Evolutionary conservation across 2,797 vertebrate genomes (phyloP), one percentile per base, ranked within the genome.

Genomic region (Sandelia bainsii): DNA sequence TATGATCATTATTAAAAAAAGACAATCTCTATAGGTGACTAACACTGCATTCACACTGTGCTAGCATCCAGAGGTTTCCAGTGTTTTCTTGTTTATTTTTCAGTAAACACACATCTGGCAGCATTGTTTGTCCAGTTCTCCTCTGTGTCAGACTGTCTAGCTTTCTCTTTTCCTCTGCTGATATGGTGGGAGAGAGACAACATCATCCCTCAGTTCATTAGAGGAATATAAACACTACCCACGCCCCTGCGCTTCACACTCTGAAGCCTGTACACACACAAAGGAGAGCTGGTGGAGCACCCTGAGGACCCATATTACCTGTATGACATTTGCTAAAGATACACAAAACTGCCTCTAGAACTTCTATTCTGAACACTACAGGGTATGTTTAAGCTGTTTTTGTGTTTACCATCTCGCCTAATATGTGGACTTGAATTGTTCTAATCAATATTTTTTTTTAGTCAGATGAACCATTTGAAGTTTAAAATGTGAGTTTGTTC

Each of bases 181-280:
- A 79, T 62, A 69, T 40, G 59, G 48, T 69, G 57, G 20, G 1
- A 69, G 73, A 73, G 60, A 77, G 74, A 85, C 40, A 69, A 63
- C 70, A 74, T 87, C 81, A 67, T 87, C 71, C 83, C 79, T 86
- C 82, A 84, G 82, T 89, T 92, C 81, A 89, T 90, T 89, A 86
- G 79, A 81, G 66, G 70, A 81, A 86, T 54, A 89, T 82, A 92
- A 92, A 92, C 87, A 89, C 48, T 62, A 44, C 68, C 62, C 54
- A 29, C 67, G 84, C 87, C 89, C 87, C 59, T 42, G 69, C 80
- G 87, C 54, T 69, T 84, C 40, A 64, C 78, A 79, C 51, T 80
- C 82, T 73, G 25, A 69, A 65, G 73, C 64, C 64, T 81, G 81
- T 34, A 78, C 68, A 81, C 83, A 82, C 42, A 84, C 59, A 68